Conservation (phyloP, 2,113 vertebrate genomes). For the Leptocoma aspasia region DNA sequence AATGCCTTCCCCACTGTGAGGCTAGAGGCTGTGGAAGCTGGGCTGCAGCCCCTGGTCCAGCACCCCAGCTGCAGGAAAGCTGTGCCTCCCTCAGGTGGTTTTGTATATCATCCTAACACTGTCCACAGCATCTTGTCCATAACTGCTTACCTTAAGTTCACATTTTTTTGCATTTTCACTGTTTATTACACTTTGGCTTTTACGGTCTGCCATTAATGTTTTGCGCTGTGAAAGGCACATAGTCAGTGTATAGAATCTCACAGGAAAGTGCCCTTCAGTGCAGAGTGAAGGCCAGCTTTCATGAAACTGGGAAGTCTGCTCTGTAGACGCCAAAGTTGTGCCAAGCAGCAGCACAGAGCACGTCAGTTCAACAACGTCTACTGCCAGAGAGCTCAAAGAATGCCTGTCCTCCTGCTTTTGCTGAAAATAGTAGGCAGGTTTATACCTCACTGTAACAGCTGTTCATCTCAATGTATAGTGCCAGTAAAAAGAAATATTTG, state of each 20-base stretch:
- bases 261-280: not conserved
- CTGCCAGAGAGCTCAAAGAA: not conserved
- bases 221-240: not conserved
- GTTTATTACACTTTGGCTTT: not conserved
- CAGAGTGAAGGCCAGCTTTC: not conserved
- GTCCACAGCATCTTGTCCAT: not conserved
- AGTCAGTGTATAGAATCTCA: not conserved
- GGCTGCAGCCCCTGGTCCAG: not conserved
- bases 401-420: slow-evolving; percentile 2
- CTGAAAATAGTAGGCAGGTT: slow-evolving; percentile 44
- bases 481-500: slow-evolving; percentile 52
- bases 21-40: not conserved
- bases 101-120: accelerated
- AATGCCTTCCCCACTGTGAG: accelerated
- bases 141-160: not conserved
- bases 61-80: not conserved
- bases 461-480: slow-evolving; percentile 28
- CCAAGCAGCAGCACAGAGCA: not conserved
- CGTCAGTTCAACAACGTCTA: not conserved
- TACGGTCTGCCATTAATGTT: not conserved
- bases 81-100: not conserved
- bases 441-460: slow-evolving; percentile 30
- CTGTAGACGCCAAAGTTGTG: not conserved
- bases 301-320: not conserved
- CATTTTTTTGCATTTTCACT: not conserved